Percentiles rank a stretch among this genome's conserved stretches.
Conservation (phyloP, 1,140 invertebrate species). For the Eurytemora carolleeae region DNA sequence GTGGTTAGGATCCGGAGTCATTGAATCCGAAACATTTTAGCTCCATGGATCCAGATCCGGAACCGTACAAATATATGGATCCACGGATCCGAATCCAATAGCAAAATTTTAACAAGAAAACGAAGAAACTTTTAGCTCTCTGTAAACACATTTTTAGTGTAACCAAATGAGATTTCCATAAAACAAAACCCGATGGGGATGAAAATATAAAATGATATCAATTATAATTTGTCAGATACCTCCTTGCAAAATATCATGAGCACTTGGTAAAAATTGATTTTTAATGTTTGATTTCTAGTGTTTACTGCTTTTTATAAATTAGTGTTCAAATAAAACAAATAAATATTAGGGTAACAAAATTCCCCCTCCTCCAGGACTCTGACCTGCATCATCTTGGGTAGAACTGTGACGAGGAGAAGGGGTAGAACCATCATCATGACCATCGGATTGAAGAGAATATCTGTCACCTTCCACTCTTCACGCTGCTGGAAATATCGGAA, state of each 20-base stretch:
- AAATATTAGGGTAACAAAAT: conserved; percentile 26
- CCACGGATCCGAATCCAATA: too few species aligned
- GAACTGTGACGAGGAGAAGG: conserved; percentile 64
- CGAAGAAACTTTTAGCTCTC: too few species aligned
- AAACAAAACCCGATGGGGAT: too few species aligned
- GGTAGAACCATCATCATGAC: conserved; percentile 93
- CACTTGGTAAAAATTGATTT: neutral
- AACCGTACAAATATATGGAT: too few species aligned
- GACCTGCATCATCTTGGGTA: conserved; percentile 84
- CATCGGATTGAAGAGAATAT: conserved; percentile 92
- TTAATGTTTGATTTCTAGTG: neutral
- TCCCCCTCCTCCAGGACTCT: conserved; percentile 73
- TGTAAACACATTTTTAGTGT: too few species aligned
- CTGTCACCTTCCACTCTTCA: conserved; percentile 83
- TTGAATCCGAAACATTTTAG: too few species aligned
- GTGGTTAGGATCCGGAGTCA: too few species aligned
- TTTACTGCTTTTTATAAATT: neutral
- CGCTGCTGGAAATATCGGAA: conserved; percentile 79
- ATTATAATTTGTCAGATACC: too few species aligned
- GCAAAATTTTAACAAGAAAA: too few species aligned
- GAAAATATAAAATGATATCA: too few species aligned
- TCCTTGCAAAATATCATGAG: neutral
- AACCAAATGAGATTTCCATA: too few species aligned
- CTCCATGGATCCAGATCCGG: too few species aligned
- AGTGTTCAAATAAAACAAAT: conserved; percentile 1